Evolutionary conservation across 2,797 vertebrate genomes (phyloP).

Genomic region (Rhinella marina): DNA sequence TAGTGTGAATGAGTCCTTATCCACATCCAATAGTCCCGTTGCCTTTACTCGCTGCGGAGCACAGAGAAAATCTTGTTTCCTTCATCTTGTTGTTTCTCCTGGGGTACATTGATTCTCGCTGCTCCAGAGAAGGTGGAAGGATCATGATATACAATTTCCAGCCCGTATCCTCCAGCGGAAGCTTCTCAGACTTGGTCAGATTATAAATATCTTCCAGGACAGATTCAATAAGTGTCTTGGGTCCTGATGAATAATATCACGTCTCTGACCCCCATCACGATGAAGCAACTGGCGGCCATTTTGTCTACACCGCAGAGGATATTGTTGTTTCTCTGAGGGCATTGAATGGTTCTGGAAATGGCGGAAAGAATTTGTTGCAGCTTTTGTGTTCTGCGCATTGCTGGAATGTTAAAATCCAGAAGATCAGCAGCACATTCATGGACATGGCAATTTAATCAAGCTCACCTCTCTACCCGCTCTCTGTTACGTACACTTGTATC

Average conservation of each 20-base stretch:
- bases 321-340: not conserved
- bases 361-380: not conserved
- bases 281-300: not conserved
- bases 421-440: not conserved
- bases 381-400: not conserved
- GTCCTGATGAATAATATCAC: not conserved
- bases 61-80: no score
- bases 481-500: constrained; percentile 20
- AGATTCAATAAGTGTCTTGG: not conserved
- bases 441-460: constrained; percentile 38
- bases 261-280: not conserved
- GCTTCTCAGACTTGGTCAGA: not conserved
- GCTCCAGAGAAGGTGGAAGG: not conserved
- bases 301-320: not conserved
- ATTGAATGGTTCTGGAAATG: not conserved
- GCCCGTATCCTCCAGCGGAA: not conserved
- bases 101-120: constrained; percentile 9
- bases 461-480: constrained; percentile 11
- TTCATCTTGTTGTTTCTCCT: constrained; percentile 6
- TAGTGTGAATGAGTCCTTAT: not conserved
- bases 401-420: constrained; percentile 1
- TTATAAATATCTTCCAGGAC: not conserved
- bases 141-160: not conserved
- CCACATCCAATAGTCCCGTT: not conserved
- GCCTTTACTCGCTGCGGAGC: not conserved